A percentile compares a stretch with the other conserved stretches of the same genome.
Conservation (phyloP, 2,113 vertebrate species). For the Hyla sarda region DNA sequence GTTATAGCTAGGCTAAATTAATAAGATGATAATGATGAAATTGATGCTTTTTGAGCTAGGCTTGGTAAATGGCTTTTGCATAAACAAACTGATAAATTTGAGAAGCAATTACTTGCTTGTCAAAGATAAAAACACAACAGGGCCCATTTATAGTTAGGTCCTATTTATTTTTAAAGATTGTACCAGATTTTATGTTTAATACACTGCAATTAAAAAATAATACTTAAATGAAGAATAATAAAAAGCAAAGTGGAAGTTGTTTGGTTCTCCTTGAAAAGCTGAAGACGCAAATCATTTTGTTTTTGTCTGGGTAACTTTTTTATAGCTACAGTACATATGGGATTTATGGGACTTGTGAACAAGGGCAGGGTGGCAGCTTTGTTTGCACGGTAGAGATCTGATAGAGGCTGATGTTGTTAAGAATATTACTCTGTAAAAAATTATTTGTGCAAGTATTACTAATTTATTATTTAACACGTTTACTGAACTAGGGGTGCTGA, state of each 20-base stretch:
- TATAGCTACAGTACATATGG: constrained; percentile 61
- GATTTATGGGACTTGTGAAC: constrained; percentile 61
- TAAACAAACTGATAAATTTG: constrained; percentile 92
- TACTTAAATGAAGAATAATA: constrained; percentile 86
- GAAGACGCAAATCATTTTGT: constrained; percentile 74
- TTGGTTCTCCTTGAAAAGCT: constrained; percentile 76
- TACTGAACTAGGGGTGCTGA: too few species aligned
- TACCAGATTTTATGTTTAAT: constrained; percentile 90
- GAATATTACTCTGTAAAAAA: neutral
- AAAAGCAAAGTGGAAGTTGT: constrained; percentile 74
- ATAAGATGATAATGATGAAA: constrained; percentile 92
- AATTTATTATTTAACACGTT: neutral
- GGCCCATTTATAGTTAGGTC: constrained; percentile 88
- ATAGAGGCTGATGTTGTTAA: neutral
- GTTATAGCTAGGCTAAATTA: constrained; percentile 91
- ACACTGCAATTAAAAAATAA: constrained; percentile 87
- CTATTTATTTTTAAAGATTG: constrained; percentile 89
- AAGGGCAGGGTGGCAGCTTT: neutral
- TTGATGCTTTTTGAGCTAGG: constrained; percentile 88
- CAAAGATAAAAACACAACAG: constrained; percentile 90
- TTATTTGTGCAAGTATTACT: too few species aligned
- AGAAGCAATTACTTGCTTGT: constrained; percentile 90
- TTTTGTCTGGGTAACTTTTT: constrained; percentile 80
- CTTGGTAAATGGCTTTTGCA: constrained; percentile 89
- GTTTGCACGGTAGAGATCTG: neutral